phyloP scores from a whole-genome alignment of 2,113 vertebrate species.

The Lophius piscatorius region DNA sequence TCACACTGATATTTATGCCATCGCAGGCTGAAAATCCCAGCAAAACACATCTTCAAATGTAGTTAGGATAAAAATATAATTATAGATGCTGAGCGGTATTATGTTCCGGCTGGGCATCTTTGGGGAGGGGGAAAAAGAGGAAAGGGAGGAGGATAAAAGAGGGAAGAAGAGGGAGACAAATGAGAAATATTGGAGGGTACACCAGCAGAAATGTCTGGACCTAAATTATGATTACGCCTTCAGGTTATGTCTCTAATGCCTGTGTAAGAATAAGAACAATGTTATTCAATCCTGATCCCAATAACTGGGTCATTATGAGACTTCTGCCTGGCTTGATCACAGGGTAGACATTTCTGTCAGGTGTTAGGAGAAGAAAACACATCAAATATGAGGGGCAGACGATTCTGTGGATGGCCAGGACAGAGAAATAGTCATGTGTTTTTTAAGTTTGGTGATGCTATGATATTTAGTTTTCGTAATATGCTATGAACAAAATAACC shows the following conservation, averaged over 20 bases:
- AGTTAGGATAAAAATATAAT: constrained; percentile 21
- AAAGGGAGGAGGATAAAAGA: constrained; percentile 10
- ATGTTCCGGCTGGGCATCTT: background rate
- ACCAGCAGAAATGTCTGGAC: background rate
- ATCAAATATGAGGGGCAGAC: background rate
- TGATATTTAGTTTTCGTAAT: too few relatives aligned
- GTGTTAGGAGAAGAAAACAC: too few relatives aligned
- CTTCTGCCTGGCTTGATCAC: too few relatives aligned
- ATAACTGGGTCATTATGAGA: too few relatives aligned
- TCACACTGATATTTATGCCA: constrained; percentile 1
- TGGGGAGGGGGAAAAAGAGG: background rate
- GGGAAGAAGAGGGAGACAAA: background rate
- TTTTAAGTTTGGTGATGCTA: too few relatives aligned
- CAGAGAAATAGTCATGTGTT: too few relatives aligned
- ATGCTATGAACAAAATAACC: too few relatives aligned
- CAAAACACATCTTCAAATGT: constrained; percentile 33
- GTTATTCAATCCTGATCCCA: too few relatives aligned
- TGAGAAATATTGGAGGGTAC: background rate
- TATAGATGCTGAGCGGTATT: background rate
- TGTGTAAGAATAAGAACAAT: too few relatives aligned
- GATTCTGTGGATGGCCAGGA: constrained; percentile 56
- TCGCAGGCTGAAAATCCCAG: constrained; percentile 13
- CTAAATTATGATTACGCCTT: background rate
- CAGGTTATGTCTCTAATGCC: background rate
- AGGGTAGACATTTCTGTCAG: too few relatives aligned